These are phyloP conservation scores for Empis stercorea DNA, from an alignment of 2,888 invertebrate species.

Conservation along the genomic window DNA sequence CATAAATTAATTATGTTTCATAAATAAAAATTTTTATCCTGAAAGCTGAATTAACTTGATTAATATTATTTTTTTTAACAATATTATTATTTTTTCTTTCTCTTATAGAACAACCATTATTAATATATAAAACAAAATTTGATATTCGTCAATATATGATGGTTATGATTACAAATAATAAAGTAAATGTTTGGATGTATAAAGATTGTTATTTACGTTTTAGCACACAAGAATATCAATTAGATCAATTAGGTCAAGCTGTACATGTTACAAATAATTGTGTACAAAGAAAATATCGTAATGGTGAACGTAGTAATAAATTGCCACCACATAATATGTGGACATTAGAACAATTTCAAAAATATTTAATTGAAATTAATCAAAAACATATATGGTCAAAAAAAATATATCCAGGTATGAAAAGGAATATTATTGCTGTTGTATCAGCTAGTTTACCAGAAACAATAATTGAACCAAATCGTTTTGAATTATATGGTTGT, in stretches of 20 bases:
- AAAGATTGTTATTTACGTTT: slow-evolving; percentile 74
- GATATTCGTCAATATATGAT: slow-evolving; percentile 86
- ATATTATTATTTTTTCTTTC: no score
- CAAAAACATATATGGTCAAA: slow-evolving; percentile 45
- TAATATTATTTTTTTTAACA: no score
- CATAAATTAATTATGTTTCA: no score
- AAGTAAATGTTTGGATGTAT: slow-evolving; percentile 77
- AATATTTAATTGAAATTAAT: slow-evolving; percentile 41
- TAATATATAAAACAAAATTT: slow-evolving; percentile 78
- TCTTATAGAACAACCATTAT: slow-evolving; percentile 62
- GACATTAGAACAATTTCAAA: slow-evolving; percentile 58
- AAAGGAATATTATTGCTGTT: slow-evolving; percentile 65
- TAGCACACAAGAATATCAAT: slow-evolving; percentile 68
- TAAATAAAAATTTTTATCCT: no score
- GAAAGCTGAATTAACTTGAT: no score
- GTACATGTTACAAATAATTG: slow-evolving; percentile 82
- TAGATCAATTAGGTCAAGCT: slow-evolving; percentile 67
- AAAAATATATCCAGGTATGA: slow-evolving; percentile 73
- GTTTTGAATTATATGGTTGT: slow-evolving; percentile 83
- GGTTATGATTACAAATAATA: slow-evolving; percentile 52
- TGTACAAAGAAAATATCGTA: slow-evolving; percentile 57
- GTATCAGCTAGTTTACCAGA: slow-evolving; percentile 65
- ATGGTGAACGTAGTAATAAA: slow-evolving; percentile 21
- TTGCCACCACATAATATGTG: slow-evolving; percentile 77
- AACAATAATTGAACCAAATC: slow-evolving; percentile 52